Conservation (phyloP, 2,113 vertebrate genomes). For the Tenrec ecaudatus region DNA sequence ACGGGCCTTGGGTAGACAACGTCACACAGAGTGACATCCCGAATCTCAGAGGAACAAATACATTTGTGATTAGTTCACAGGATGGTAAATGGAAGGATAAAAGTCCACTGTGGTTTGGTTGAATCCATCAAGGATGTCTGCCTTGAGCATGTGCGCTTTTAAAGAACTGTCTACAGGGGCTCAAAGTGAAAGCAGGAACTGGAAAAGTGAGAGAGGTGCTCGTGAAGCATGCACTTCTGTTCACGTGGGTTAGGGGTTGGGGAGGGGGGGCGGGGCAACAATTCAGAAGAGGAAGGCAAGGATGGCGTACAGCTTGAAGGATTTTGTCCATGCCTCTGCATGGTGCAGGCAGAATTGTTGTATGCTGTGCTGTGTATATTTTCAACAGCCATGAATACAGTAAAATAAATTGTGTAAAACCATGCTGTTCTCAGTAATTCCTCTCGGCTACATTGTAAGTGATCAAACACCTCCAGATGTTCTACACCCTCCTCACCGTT, state of each 20-base stretch:
- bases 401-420: too few relatives aligned
- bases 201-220: neutral
- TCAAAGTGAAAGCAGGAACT: neutral
- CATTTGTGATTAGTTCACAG: conserved; percentile 32
- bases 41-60: neutral
- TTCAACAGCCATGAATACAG: too few relatives aligned
- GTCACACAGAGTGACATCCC: neutral
- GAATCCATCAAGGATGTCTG: neutral
- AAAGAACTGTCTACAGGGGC: neutral
- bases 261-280: neutral
- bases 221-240: neutral
- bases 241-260: neutral
- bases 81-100: neutral
- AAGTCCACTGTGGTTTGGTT: neutral
- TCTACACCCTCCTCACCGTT: too few relatives aligned
- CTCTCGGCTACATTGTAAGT: too few relatives aligned
- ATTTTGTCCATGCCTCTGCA: neutral
- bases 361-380: neutral
- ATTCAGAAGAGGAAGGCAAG: neutral
- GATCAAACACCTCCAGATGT: too few relatives aligned
- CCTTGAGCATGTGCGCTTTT: neutral
- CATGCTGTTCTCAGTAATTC: too few relatives aligned
- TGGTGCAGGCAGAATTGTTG: neutral
- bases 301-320: neutral
- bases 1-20: neutral